Base-by-base conservation (phyloP, 2,797 vertebrate genomes). In the Eulemur albifrons region DNA sequence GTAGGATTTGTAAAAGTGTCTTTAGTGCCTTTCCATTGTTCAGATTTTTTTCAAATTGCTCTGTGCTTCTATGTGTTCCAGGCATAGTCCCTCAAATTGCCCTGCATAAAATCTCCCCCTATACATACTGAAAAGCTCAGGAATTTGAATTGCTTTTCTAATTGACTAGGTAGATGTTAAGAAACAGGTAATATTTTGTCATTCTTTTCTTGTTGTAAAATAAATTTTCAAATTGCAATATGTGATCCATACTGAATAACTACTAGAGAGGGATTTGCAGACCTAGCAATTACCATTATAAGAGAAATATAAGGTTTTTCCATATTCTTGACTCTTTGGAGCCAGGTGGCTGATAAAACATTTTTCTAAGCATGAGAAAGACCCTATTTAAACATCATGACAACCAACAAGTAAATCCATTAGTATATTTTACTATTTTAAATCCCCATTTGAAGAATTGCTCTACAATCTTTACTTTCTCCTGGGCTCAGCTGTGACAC, bases 401-500 rank as follows among this genome's bases (percentile, higher is more conserved):
- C 20, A 75, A 69, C n/a, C 32, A 48, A 50, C 48, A 77, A 35
- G 25, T 84, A 54, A 75, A 61, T 48, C 18, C 54, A 77, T 85
- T 75, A 12, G 17, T 65, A 27, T 40, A 63, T 88, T 89, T 65
- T 83, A 15, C 32, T 38, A 73, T 57, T 93, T 80, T 83, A 18
- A 17, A 83, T 69, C 10, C 15, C 75, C 18, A 21, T 40, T 90
- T 94, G 83, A 91, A 91, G 67, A 97, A 67, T 82, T 97, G 96
- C 61, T 94, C 59, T 89, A 15, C n/a, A 83, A 30, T 97, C 45
- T 80, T 94, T 81, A 45, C 59, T 95, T 83, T 57, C 2, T 96
- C 38, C 20, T 89, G 70, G 80, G n/a, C 50, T 81, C n/a, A 93
- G 69, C 23, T 96, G 72, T 92, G 75, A 83, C 21, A 91, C 3